Evolutionary conservation across 1,140 invertebrate genomes (phyloP).

Genomic region (Tribolium madens): DNA sequence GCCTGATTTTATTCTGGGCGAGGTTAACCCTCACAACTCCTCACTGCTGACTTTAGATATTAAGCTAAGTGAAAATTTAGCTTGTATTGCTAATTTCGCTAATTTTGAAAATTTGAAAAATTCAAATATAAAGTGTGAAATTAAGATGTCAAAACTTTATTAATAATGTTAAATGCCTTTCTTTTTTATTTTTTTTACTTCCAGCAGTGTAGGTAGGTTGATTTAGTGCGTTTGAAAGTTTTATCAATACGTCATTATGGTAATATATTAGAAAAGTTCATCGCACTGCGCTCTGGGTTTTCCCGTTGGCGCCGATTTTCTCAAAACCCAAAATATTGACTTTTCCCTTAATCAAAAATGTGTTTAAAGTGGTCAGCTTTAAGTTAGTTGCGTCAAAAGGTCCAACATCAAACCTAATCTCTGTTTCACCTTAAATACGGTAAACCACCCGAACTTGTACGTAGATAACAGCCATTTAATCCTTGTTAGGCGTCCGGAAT

Average conservation of each 20-base stretch:
- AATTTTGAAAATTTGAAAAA: neutral
- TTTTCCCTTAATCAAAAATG: too few relatives aligned
- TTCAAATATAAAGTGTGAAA: neutral
- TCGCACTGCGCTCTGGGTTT: neutral
- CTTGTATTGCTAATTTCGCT: too few relatives aligned
- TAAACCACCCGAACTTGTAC: neutral
- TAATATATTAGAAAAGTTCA: constrained; percentile 9
- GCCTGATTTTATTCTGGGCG: too few relatives aligned
- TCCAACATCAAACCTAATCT: neutral
- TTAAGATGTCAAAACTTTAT: neutral
- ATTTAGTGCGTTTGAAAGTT: neutral
- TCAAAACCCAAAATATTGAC: neutral
- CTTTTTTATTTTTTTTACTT: neutral
- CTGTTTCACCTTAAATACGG: constrained; percentile 24
- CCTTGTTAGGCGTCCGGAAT: constrained; percentile 12
- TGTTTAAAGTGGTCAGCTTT: neutral
- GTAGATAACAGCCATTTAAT: constrained; percentile 29
- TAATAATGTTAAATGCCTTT: neutral
- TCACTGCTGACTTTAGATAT: too few relatives aligned
- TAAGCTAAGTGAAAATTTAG: too few relatives aligned
- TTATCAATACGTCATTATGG: constrained; percentile 7
- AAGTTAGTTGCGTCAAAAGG: constrained; percentile 4
- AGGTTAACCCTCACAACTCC: too few relatives aligned
- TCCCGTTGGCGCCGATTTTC: neutral
- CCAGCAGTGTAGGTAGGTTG: neutral